phyloP scores from a whole-genome alignment of 2,797 vertebrate genomes.

The Ambastaia sidthimunki region DNA sequence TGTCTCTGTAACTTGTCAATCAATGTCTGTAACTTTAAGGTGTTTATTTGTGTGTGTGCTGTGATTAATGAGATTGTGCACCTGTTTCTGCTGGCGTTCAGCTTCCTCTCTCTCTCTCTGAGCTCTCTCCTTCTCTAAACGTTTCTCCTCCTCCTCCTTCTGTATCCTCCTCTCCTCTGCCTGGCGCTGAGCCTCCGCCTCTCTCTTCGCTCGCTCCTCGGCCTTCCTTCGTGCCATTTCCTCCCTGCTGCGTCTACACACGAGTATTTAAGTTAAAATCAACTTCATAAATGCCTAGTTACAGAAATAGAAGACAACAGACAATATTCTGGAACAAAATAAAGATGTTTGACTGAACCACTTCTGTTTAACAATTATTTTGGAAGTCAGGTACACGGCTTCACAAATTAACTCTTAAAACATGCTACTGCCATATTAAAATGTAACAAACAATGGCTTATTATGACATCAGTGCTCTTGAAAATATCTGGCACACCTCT shows the following conservation, averaged over 20 bases:
- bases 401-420: too few species aligned
- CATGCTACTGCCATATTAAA: too few species aligned
- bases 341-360: too few species aligned
- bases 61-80: constrained; percentile 54
- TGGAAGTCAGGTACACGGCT: too few species aligned
- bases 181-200: constrained; percentile 82
- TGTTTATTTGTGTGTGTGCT: background rate
- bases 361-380: too few species aligned
- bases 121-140: constrained; percentile 78
- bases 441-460: background rate
- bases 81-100: constrained; percentile 87
- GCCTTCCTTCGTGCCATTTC: constrained; percentile 87
- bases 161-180: constrained; percentile 75
- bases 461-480: background rate
- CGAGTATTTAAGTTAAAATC: too few species aligned
- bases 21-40: too few species aligned
- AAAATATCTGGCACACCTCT: constrained; percentile 76
- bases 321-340: too few species aligned
- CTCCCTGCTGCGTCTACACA: constrained; percentile 84
- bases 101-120: constrained; percentile 83
- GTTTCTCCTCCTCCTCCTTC: constrained; percentile 79
- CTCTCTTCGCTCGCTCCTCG: constrained; percentile 84
- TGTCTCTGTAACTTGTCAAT: too few species aligned
- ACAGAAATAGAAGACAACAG: too few species aligned
- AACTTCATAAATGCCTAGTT: too few species aligned